Conservation (phyloP, 1,140 invertebrate species). For the Bombyx mori region ASM3026992v2 NC_085107.1:7048501-7049000, state of each 20-base stretch:
- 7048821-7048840: constrained; percentile 85
- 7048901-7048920: too few species aligned
- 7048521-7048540: constrained; percentile 67
- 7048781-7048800: constrained; percentile 86
- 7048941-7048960: constrained; percentile 79
- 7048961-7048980: constrained; percentile 78
- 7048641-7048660: too few species aligned
- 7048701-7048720: too few species aligned
- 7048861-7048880: constrained; percentile 39
- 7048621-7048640: too few species aligned
- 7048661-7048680: too few species aligned
- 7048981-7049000: constrained; percentile 28
- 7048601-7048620: constrained; percentile 41
- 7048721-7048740: constrained; percentile 56
- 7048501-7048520: constrained; percentile 63
- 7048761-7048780: constrained; percentile 87
- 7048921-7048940: not conserved
- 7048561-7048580: constrained; percentile 39
- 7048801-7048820: constrained; percentile 85
- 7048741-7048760: constrained; percentile 85
- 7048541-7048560: constrained; percentile 48
- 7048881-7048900: too few species aligned
- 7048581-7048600: constrained; percentile 59
- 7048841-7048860: constrained; percentile 56
- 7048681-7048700: too few species aligned